Conservation (phyloP, 2,797 vertebrate genomes). For the Petrocephalus sullivani region DNA sequence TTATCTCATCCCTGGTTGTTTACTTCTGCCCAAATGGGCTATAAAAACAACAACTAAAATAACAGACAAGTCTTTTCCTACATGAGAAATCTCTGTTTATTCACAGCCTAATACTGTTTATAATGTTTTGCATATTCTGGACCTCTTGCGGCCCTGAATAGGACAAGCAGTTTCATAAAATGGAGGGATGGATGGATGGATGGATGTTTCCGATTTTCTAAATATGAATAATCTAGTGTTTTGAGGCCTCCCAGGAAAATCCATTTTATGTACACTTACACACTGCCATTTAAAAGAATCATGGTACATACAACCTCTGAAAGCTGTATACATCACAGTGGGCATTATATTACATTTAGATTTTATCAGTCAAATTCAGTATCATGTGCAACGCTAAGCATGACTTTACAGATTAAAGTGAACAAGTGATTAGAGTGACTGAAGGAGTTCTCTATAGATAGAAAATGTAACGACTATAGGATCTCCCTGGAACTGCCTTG, state of each 20-base stretch:
- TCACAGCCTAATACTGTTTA: not conserved
- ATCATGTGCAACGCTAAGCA: not conserved
- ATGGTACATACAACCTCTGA: not conserved
- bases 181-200: too few relatives aligned
- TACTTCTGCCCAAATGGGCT: constrained; percentile 50
- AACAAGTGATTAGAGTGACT: not conserved
- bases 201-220: not conserved
- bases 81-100: not conserved
- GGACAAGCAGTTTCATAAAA: too few relatives aligned
- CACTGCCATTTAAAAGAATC: not conserved
- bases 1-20: constrained; percentile 19
- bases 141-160: too few relatives aligned
- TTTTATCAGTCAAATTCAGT: not conserved
- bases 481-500: not conserved
- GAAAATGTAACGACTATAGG: not conserved
- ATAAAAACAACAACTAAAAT: constrained; percentile 65
- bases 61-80: constrained; percentile 38
- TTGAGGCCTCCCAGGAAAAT: not conserved
- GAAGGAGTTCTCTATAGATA: not conserved
- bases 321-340: not conserved
- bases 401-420: not conserved
- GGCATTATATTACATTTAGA: not conserved
- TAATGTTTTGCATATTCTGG: not conserved
- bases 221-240: not conserved
- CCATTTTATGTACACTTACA: not conserved